Evolutionary conservation across 2,888 invertebrate genomes (phyloP), one percentile per base, ranked within the genome.

Genomic region (Mystacides longicornis): DNA sequence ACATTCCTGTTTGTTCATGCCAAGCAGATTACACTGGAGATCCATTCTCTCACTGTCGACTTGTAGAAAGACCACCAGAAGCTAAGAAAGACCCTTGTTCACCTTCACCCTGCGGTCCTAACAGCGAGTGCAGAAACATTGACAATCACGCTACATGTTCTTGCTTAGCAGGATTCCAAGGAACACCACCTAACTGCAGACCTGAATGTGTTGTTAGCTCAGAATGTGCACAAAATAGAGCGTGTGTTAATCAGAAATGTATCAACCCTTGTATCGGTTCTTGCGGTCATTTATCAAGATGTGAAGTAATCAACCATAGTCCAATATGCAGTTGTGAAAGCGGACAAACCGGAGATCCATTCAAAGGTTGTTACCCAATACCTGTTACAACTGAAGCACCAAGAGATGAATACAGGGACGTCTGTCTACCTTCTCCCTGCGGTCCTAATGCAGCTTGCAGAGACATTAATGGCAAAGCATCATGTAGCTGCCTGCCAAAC

Each of bases 141-240:
- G 85, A 86, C 54, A 87, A 89, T 65, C 83, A 87, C 2, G 89
- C 89, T 1, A 83, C 86, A 1, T 93, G 93, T 66, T 85, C 85
- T 2, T 94, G 93, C 67, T 74, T 83, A 1, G 71, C 78, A 51
- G 87, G 88, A 49, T 91, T 83, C 68, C 82, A 82, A 67, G 93
- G 93, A 37, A 81, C 85, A 54, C 90, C 92, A 54, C 89, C 90
- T 27, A 78, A 82, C 54, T 91, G 91, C 65, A 83, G 87, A 68
- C 89, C 91, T 3, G 90, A 91, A 72, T 92, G 92, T 69, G 79
- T 89, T 42, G 86, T 88, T 11, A 89, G 87, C 67, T 86, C 88
- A 0, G 90, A 91, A 72, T 92, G 91, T 68, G 80, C 86, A 7
- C 86, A 86, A 61, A 87, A 82, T 49, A 83, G 83, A 69, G 87